phyloP scores from a whole-genome alignment of 2,113 vertebrate species.

The Semicossyphus pulcher region DNA sequence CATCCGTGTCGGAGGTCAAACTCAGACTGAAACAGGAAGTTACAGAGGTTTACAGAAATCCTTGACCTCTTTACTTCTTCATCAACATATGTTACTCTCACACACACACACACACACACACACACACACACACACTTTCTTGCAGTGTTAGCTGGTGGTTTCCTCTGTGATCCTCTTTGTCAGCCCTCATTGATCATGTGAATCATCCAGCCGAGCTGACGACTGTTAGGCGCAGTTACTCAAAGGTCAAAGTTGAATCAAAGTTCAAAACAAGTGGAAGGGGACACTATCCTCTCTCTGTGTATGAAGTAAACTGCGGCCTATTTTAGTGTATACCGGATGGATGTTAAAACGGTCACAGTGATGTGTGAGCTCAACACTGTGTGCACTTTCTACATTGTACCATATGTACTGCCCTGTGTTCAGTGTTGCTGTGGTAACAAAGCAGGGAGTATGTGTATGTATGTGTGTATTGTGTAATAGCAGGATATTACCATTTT shows the following conservation, averaged over 20 bases:
- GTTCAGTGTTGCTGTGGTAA: conserved; percentile 60
- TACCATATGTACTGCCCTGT: conserved; percentile 28
- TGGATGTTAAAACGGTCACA: no score
- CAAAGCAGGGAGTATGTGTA: conserved; percentile 14
- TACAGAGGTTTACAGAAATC: conserved; percentile 16
- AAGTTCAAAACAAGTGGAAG: background rate
- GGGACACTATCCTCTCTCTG: no score
- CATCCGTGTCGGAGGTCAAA: conserved; percentile 20
- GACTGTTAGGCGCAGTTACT: conserved; percentile 4
- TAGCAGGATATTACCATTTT: background rate
- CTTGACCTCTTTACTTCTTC: background rate
- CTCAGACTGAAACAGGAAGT: background rate
- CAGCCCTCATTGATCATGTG: conserved; percentile 18
- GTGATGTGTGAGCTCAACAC: conserved; percentile 1
- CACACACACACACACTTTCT: background rate
- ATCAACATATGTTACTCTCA: background rate
- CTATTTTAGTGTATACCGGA: background rate
- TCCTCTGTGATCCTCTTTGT: conserved; percentile 7
- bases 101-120: background rate
- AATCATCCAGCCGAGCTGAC: background rate
- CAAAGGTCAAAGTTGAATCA: background rate
- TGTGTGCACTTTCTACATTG: conserved; percentile 11
- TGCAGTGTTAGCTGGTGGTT: conserved; percentile 4
- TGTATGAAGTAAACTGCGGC: background rate
- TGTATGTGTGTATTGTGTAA: conserved; percentile 9